Conservation (phyloP, 2,888 invertebrate species). For the Vannuccia rotundouncinata region DNA sequence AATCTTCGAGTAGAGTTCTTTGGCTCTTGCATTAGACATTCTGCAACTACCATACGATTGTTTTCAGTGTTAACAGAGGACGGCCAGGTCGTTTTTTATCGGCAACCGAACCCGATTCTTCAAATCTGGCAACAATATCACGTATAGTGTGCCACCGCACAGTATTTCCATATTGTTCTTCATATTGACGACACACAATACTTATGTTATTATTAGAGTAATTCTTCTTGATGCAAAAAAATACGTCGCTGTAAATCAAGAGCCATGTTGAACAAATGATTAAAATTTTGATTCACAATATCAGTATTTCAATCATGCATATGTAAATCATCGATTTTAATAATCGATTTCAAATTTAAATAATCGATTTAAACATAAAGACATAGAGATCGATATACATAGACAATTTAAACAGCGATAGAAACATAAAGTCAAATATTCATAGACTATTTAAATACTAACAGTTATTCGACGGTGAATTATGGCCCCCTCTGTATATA, state of each 20-base stretch:
- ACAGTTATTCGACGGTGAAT: no score
- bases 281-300: neutral
- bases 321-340: no score
- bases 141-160: conserved; percentile 1
- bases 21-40: conserved; percentile 4
- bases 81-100: conserved; percentile 11
- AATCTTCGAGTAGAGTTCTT: neutral
- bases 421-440: no score
- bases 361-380: neutral
- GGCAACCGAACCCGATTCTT: conserved; percentile 1
- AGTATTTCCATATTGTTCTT: conserved; percentile 13
- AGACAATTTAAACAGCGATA: no score
- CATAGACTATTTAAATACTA: no score
- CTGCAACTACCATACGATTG: conserved; percentile 8
- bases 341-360: neutral
- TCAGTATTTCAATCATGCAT: neutral
- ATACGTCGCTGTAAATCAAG: neutral
- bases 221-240: no score
- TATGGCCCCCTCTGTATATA: no score
- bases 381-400: neutral
- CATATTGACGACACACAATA: neutral
- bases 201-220: no score
- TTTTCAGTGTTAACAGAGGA: conserved; percentile 3
- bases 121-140: conserved; percentile 13
- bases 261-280: neutral